These are phyloP conservation scores for Atherinomorus stipes DNA, from an alignment of 2,113 vertebrate species.

Conservation along the genomic window DNA sequence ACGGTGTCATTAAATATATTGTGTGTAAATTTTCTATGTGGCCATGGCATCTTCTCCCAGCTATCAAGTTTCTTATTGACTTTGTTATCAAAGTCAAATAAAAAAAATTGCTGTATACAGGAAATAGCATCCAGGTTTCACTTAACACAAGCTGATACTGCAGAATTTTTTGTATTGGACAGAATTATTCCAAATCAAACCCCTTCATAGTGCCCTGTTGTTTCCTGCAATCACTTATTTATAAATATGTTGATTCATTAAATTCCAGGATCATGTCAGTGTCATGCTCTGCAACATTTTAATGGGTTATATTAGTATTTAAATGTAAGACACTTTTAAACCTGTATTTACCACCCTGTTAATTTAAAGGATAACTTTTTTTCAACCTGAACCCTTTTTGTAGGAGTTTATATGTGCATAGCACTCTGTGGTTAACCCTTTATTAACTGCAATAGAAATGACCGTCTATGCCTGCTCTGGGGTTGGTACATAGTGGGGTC, in stretches of 20 bases:
- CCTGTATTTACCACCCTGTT: background rate
- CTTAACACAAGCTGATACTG: background rate
- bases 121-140: background rate
- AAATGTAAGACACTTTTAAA: background rate
- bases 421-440: too few relatives aligned
- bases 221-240: conserved; percentile 5
- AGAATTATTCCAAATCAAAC: background rate
- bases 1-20: conserved; percentile 25
- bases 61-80: too few relatives aligned
- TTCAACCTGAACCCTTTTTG: too few relatives aligned
- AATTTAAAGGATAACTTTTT: too few relatives aligned
- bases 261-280: background rate
- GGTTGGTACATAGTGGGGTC: too few relatives aligned
- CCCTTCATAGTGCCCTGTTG: background rate
- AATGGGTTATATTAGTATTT: background rate
- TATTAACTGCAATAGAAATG: too few relatives aligned
- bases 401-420: too few relatives aligned
- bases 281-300: background rate
- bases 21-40: background rate
- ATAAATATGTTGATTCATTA: conserved; percentile 8
- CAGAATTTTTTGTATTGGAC: background rate
- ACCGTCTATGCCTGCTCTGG: too few relatives aligned
- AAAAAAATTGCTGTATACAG: background rate
- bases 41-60: conserved; percentile 2
- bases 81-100: background rate